Evolutionary conservation across 2,888 invertebrate species (phyloP), one percentile per base, ranked within the genome.

Genomic region (Crocallis elinguaria): DNA sequence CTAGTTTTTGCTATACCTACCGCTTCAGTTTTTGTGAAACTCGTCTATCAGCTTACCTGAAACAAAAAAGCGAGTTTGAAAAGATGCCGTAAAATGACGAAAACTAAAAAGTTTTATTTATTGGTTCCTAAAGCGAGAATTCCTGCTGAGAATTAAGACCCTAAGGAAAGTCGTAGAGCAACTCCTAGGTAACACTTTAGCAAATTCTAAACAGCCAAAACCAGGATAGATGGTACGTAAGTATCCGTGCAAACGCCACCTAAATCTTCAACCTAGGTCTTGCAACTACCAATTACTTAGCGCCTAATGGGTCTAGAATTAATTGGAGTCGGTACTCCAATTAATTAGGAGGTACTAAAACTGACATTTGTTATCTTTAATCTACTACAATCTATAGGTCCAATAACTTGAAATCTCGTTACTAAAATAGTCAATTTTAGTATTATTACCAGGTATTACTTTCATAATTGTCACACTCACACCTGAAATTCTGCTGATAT

Each of bases 211-310:
- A 25, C 25, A 25, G 25, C 23, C 8, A 5, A 8, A 4, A n/a
- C 9, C 7, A 25, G 1, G n/a, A n/a, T 7, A 25, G 9, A 7
- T 25, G 2, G 1, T 38, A 5, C 12, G 29, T 12, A 19, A 2
- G 27, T 30, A 8, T 33, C 9, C 11, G 29, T 37, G 45, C 13
- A 9, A 27, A 35, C 9, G 21, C 11, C 49, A 13, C 35, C 36
- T 45, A 43, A 43, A 39, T 43, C 49, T 51, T 25, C 35, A 41
- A 30, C 1, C 13, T 27, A 33, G 16, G 45, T 36, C 36, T 33
- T 25, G 43, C 35, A 55, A 53, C 59, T 38, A 45, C 49, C 66
- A 66, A 66, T 67, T 58, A 67, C 64, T 66, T 56, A 60, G 56
- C 8, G 17, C 25, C 12, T 67, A 65, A 67, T 59, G 54, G 50